These are phyloP conservation scores for Leptatherina wallacei DNA, from an alignment of 2,797 vertebrate species.

Conservation along the genomic window DNA sequence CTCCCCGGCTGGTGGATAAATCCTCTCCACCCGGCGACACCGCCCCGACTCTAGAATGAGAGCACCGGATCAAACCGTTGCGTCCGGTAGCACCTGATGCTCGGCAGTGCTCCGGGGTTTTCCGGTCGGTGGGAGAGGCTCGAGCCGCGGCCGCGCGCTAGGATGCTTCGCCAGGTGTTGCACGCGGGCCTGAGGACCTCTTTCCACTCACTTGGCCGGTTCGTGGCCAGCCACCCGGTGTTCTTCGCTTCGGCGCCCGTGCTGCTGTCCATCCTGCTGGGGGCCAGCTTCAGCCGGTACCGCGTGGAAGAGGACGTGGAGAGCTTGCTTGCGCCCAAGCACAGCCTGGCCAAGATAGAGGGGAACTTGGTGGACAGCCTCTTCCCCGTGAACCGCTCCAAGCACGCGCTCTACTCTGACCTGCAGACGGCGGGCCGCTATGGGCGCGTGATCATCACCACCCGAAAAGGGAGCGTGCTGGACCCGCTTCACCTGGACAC, in stretches of 20 bases:
- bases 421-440: constrained; percentile 96
- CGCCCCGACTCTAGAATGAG: constrained; percentile 24
- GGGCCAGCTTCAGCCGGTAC: constrained; percentile 97
- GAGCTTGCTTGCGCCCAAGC: constrained; percentile 94
- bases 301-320: constrained; percentile 95
- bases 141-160: constrained; percentile 90
- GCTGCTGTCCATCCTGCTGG: constrained; percentile 94
- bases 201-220: constrained; percentile 94
- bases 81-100: constrained; percentile 86
- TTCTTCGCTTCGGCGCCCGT: constrained; percentile 96
- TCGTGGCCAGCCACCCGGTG: constrained; percentile 96
- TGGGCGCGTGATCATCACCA: constrained; percentile 94
- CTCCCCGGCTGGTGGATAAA: constrained; percentile 47
- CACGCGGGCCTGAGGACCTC: constrained; percentile 93
- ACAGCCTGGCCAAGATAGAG: constrained; percentile 97
- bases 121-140: constrained; percentile 89
- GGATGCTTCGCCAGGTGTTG: constrained; percentile 98
- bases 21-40: constrained; percentile 34
- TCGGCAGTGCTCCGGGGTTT: constrained; percentile 75
- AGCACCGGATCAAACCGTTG: constrained; percentile 71
- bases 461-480: constrained; percentile 92
- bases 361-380: constrained; percentile 96
- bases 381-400: constrained; percentile 96
- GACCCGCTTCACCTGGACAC: constrained; percentile 91
- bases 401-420: constrained; percentile 96